Evolutionary conservation across 2,888 invertebrate genomes (phyloP).

Genomic region (Aporophyla nigra): DNA sequence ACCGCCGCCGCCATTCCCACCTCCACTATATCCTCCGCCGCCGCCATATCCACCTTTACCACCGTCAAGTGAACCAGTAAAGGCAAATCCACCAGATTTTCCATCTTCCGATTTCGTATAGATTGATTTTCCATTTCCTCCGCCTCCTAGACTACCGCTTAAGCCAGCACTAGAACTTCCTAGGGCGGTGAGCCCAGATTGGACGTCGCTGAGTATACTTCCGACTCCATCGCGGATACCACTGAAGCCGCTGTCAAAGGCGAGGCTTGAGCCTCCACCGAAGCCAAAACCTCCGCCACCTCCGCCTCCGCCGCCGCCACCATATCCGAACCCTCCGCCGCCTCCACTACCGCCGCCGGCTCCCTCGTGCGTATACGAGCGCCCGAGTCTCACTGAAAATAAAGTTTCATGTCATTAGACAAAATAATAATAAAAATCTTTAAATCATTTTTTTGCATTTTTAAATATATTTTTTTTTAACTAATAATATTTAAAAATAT

Average conservation of each 20-base stretch:
- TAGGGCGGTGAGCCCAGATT: slow-evolving; percentile 72
- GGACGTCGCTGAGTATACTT: slow-evolving; percentile 78
- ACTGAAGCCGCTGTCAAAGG: slow-evolving; percentile 70
- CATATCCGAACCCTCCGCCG: slow-evolving; percentile 63
- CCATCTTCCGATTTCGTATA: slow-evolving; percentile 85
- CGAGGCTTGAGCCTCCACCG: slow-evolving; percentile 67
- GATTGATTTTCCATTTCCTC: slow-evolving; percentile 76
- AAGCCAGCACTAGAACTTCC: slow-evolving; percentile 66
- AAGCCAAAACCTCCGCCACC: slow-evolving; percentile 68
- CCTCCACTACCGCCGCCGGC: slow-evolving; percentile 66
- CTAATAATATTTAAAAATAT: too few relatives aligned
- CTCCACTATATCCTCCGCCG: slow-evolving; percentile 79
- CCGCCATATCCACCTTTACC: slow-evolving; percentile 86
- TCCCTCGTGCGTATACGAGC: slow-evolving; percentile 76
- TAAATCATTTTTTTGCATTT: too few relatives aligned
- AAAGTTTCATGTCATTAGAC: slow-evolving; percentile 24
- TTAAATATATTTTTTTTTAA: too few relatives aligned
- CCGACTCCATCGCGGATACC: slow-evolving; percentile 77
- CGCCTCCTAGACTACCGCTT: slow-evolving; percentile 64
- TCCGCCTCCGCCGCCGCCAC: slow-evolving; percentile 69
- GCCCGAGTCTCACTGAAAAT: slow-evolving; percentile 80
- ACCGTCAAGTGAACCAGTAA: slow-evolving; percentile 81
- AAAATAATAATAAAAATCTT: not conserved
- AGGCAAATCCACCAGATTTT: slow-evolving; percentile 87
- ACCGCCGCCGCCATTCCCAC: slow-evolving; percentile 77